A percentile compares a stretch with the other conserved stretches of the same genome.
These are phyloP conservation scores for Gymnoscopelus braueri DNA, from an alignment of 2,797 vertebrate species.

Conservation along the genomic window DNA sequence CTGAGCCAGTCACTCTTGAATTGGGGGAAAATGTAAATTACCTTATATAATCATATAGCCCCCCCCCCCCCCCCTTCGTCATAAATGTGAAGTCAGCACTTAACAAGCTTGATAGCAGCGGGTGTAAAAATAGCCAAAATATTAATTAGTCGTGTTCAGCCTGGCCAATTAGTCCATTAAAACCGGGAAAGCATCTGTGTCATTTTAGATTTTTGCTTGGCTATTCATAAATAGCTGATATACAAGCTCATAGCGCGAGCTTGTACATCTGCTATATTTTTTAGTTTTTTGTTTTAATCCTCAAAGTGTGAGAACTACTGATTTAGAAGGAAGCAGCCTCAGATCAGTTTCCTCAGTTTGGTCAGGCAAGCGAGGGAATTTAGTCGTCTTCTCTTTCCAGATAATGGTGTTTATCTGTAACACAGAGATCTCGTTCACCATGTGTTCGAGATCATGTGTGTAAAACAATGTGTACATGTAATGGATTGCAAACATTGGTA, in stretches of 20 bases:
- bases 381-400: not conserved
- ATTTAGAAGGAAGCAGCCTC: too few relatives aligned
- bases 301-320: too few relatives aligned
- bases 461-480: slow-evolving; percentile 23
- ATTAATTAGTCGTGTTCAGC: slow-evolving; percentile 45
- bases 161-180: slow-evolving; percentile 22
- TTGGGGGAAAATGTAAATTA: slow-evolving; percentile 67
- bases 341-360: too few relatives aligned
- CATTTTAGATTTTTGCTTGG: too few relatives aligned
- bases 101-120: slow-evolving; percentile 44
- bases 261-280: too few relatives aligned
- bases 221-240: too few relatives aligned
- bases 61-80: not conserved
- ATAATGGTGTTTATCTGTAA: slow-evolving; percentile 24
- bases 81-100: slow-evolving; percentile 56
- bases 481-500: not conserved
- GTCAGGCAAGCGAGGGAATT: not conserved
- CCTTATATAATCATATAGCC: slow-evolving; percentile 56
- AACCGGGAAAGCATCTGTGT: too few relatives aligned
- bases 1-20: slow-evolving; percentile 66
- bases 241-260: too few relatives aligned
- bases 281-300: too few relatives aligned
- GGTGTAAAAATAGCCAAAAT: slow-evolving; percentile 47
- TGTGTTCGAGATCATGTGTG: slow-evolving; percentile 18
- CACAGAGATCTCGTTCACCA: slow-evolving; percentile 26